Conservation (phyloP, 2,888 invertebrate genomes). For the Drosophila nigritarsus region DNA sequence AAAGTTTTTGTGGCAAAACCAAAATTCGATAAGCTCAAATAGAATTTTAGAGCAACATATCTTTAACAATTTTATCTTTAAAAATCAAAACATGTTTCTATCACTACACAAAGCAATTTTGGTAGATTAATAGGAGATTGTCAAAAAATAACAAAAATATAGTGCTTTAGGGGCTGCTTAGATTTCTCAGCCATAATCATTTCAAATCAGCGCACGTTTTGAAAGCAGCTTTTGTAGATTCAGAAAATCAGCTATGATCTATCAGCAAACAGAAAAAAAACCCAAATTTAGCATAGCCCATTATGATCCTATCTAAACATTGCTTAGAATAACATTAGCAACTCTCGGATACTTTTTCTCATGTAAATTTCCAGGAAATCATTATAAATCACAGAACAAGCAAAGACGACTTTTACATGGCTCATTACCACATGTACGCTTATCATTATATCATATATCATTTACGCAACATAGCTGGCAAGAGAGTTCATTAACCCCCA, state of each 20-base stretch:
- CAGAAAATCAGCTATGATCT: not conserved
- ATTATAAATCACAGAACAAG: slow-evolving; percentile 1
- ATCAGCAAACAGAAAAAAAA: not conserved
- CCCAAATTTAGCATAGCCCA: not conserved
- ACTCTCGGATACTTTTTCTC: not conserved
- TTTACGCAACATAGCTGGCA: slow-evolving; percentile 2
- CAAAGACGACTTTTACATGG: slow-evolving; percentile 6
- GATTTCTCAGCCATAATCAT: not conserved
- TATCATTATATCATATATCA: slow-evolving; percentile 15
- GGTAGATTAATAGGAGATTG: not conserved
- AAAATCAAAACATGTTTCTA: slow-evolving; percentile 1
- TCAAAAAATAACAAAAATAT: no score
- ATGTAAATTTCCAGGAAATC: not conserved
- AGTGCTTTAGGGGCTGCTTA: not conserved
- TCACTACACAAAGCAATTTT: not conserved
- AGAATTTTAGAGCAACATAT: not conserved
- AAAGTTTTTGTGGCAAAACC: rapidly evolving
- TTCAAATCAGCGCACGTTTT: not conserved
- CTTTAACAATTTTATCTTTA: not conserved
- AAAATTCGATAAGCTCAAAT: not conserved
- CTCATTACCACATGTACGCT: slow-evolving; percentile 20
- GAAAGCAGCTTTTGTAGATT: not conserved
- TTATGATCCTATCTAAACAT: slow-evolving; percentile 1
- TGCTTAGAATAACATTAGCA: slow-evolving; percentile 2
- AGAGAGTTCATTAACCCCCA: slow-evolving; percentile 36